Percentiles rank a stretch among this genome's conserved stretches.
phyloP scores from a whole-genome alignment of 2,113 vertebrate species.

The Tauraco erythrolophus region DNA sequence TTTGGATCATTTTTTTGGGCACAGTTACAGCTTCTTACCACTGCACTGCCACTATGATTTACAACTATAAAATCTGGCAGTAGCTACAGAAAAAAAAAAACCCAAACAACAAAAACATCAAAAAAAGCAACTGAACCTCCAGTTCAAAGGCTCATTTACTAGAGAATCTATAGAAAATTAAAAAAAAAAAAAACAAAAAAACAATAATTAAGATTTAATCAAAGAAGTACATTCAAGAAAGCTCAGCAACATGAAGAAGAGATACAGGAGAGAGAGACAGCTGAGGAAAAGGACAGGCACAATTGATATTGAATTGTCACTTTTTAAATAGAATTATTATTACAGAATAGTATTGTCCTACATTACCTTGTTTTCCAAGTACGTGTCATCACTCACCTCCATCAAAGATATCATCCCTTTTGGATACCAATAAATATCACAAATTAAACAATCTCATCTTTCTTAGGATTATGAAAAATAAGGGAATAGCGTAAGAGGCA shows the following conservation, averaged over 20 bases:
- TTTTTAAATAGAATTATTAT: neutral
- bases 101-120: no score
- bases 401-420: neutral
- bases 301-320: rapidly evolving
- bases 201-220: neutral
- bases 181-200: no score
- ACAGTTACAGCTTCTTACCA: neutral
- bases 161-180: neutral
- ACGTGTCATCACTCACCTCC: neutral
- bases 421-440: neutral
- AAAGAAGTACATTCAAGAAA: neutral
- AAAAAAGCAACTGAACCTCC: neutral
- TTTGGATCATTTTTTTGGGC: neutral
- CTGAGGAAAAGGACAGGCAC: neutral
- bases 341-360: neutral
- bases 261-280: neutral
- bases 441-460: neutral
- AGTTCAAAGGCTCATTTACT: neutral
- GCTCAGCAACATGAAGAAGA: neutral
- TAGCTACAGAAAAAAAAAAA: neutral
- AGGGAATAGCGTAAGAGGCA: neutral
- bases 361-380: neutral
- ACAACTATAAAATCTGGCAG: neutral
- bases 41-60: neutral
- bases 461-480: neutral